Evolutionary conservation across 2,888 invertebrate species (phyloP), one percentile per base, ranked within the genome.

Genomic region (Rhogogaster chlorosoma): DNA sequence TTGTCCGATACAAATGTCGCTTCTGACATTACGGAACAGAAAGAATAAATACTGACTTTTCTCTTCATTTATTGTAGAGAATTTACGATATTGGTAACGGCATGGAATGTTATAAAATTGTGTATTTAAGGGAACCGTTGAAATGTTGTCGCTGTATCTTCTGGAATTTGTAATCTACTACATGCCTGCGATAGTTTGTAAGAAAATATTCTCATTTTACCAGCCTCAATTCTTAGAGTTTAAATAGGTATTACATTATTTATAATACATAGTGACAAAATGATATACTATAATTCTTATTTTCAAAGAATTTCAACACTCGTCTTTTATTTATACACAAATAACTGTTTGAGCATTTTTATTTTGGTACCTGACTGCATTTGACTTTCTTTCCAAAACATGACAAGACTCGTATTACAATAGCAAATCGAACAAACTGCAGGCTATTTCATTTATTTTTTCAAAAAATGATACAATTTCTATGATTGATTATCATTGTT

Each of bases 321-420:
- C 18, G 18, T 18, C 12, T 32, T 5, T 49, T 9, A 36, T 78
- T 49, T 49, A 49, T 49, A 49, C 26, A 38, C 38, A 36, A 9
- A 38, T 2, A 71, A 38, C 18, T 71, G 38, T 38, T 71, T 2
- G 45, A 45, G 49, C 49, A 80, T 61, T 49, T 22, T 2, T 57
- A 80, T 57, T 36, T 26, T n/a, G 22, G 61, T 22, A 57, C 61
- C 80, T 80, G 80, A 61, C n/a, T 38, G 80, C 80, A 80, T 80
- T 80, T 80, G 1, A 77, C 45, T n/a, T n/a, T 53, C 6, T 49
- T 26, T 71, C 2, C 38, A 49, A 29, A 15, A 49, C 5, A 3
- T 75, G 7, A 71, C 36, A 38, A 38, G 22, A 71, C 36, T 38
- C 38, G n/a, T 38, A 71, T 7, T 38, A 45, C 4, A 36, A 32